Conservation (phyloP, 2,797 vertebrate genomes). For the Eleutherodactylus coqui region DNA sequence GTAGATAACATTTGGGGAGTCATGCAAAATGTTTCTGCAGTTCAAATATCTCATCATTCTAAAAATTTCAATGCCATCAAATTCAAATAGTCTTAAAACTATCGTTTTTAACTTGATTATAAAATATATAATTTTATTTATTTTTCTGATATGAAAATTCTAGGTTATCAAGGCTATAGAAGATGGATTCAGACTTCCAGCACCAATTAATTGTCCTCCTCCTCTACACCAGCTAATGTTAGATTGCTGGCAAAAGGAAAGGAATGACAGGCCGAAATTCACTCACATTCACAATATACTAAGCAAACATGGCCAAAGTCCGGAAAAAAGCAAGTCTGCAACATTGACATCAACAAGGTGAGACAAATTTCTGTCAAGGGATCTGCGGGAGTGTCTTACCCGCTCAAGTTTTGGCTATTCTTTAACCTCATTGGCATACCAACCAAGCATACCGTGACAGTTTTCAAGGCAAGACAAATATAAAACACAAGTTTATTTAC, state of each 20-base stretch:
- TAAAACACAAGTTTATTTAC: no score
- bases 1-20: background rate
- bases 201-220: constrained; percentile 85
- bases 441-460: no score
- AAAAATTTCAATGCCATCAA: no score
- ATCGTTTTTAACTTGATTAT: background rate
- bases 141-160: background rate
- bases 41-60: no score
- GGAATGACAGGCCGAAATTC: constrained; percentile 89
- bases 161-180: constrained; percentile 96
- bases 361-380: background rate
- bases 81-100: background rate
- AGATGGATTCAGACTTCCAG: constrained; percentile 92
- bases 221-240: constrained; percentile 91
- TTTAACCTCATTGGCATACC: no score
- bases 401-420: no score
- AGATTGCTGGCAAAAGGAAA: constrained; percentile 93
- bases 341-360: constrained; percentile 67
- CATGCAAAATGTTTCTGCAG: background rate
- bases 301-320: constrained; percentile 87
- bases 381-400: no score
- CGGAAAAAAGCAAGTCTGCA: constrained; percentile 78
- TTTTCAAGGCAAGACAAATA: no score
- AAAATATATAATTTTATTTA: background rate
- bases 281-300: constrained; percentile 89